A percentile compares a stretch with the other conserved stretches of the same genome.
Evolutionary conservation across 2,888 invertebrate genomes (phyloP).

Genomic region (Epinotia nisella): DNA sequence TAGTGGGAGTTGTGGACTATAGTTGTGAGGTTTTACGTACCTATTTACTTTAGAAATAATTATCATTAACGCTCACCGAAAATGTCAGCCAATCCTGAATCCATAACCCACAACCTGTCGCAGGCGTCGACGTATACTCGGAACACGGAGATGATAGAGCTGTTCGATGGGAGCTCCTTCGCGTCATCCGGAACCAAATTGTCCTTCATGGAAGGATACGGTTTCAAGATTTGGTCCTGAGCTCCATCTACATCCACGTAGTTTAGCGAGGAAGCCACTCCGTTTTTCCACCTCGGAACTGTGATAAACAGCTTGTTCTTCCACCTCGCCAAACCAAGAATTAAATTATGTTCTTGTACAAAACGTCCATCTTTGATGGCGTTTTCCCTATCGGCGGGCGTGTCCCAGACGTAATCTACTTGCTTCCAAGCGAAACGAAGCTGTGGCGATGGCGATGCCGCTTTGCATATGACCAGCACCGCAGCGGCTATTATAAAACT

Average conservation of each 20-base stretch:
- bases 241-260: constrained; percentile 86
- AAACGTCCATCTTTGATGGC: constrained; percentile 86
- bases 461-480: constrained; percentile 63
- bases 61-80: constrained; percentile 77
- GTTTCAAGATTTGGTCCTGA: constrained; percentile 89
- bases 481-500: constrained; percentile 62
- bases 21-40: no score
- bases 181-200: constrained; percentile 88
- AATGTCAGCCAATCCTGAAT: constrained; percentile 91
- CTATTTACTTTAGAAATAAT: neutral
- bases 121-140: constrained; percentile 90
- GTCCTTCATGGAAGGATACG: constrained; percentile 91
- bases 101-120: constrained; percentile 93
- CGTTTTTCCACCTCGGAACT: constrained; percentile 88
- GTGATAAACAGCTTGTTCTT: constrained; percentile 88
- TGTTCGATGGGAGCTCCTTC: constrained; percentile 80
- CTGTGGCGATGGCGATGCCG: constrained; percentile 84
- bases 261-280: constrained; percentile 89
- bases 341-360: constrained; percentile 87
- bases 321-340: constrained; percentile 89
- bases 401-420: constrained; percentile 88
- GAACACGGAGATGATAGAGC: constrained; percentile 89
- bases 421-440: constrained; percentile 89
- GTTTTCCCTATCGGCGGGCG: constrained; percentile 82
- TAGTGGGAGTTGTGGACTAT: no score